phyloP scores from a whole-genome alignment of 1,140 invertebrate genomes.

The Cataglyphis hispanica region DNA sequence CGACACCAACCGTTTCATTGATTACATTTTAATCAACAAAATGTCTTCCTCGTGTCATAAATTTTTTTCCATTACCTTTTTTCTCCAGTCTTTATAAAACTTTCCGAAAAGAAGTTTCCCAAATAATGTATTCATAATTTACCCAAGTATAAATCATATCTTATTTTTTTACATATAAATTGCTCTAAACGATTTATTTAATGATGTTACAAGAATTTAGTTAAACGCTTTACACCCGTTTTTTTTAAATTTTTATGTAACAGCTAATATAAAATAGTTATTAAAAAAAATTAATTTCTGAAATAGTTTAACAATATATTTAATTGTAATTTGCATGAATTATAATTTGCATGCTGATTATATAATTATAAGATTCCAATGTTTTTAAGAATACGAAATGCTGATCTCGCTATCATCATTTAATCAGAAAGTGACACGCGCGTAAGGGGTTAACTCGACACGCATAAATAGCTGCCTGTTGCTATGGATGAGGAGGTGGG shows the following conservation, averaged over 20 bases:
- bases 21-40: constrained; percentile 29
- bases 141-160: not conserved
- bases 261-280: too few species aligned
- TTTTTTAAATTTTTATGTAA: not conserved
- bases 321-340: not conserved
- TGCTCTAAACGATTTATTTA: not conserved
- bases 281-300: not conserved
- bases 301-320: not conserved
- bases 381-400: not conserved
- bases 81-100: not conserved
- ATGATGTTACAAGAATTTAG: not conserved
- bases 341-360: not conserved
- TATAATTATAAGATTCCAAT: not conserved
- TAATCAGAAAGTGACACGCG: constrained; percentile 44
- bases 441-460: constrained; percentile 51
- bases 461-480: constrained; percentile 79
- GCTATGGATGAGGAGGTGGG: constrained; percentile 72
- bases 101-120: not conserved
- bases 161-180: not conserved
- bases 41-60: not conserved
- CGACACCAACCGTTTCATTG: not conserved
- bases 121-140: not conserved
- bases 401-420: constrained; percentile 39
- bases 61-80: not conserved
- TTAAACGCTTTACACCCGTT: too few species aligned